phyloP scores from a whole-genome alignment of 2,888 invertebrate genomes.

The Philaethria dido region DNA sequence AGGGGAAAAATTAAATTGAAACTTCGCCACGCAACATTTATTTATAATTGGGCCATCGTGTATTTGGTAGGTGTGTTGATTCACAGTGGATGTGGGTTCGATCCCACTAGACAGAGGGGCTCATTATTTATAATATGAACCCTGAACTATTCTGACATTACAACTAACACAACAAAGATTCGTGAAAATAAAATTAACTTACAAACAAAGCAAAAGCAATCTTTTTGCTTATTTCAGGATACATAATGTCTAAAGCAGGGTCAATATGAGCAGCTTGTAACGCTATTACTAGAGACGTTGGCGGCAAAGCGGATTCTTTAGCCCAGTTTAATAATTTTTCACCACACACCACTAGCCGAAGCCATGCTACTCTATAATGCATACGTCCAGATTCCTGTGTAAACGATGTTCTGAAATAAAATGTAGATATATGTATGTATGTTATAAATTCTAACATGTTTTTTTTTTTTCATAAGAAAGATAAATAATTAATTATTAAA shows the following conservation, averaged over 20 bases:
- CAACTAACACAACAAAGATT: no score
- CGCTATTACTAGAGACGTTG: slow-evolving; percentile 59
- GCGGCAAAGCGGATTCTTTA: slow-evolving; percentile 63
- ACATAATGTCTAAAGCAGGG: slow-evolving; percentile 65
- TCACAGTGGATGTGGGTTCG: no score
- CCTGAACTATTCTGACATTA: no score
- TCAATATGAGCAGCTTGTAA: slow-evolving; percentile 67
- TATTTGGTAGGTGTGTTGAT: no score
- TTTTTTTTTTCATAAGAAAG: no score
- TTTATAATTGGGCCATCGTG: no score
- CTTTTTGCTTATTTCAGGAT: slow-evolving; percentile 58
- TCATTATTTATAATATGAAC: no score
- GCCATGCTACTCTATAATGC: slow-evolving; percentile 65
- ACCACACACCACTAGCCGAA: slow-evolving; percentile 59
- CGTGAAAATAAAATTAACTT: slow-evolving; percentile 25
- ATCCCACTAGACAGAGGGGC: no score
- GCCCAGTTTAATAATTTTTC: slow-evolving; percentile 64
- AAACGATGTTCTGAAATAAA: slow-evolving; percentile 60
- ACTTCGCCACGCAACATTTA: no score
- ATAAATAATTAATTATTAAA: no score
- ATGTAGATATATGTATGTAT: neutral
- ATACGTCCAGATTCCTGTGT: slow-evolving; percentile 53
- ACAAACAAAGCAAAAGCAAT: slow-evolving; percentile 61
- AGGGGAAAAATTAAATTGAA: no score
- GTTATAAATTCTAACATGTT: no score